A percentile compares a stretch with the other conserved stretches of the same genome.
Evolutionary conservation across 2,888 invertebrate species (phyloP).

Genomic region (Mythimna ferrago): DNA sequence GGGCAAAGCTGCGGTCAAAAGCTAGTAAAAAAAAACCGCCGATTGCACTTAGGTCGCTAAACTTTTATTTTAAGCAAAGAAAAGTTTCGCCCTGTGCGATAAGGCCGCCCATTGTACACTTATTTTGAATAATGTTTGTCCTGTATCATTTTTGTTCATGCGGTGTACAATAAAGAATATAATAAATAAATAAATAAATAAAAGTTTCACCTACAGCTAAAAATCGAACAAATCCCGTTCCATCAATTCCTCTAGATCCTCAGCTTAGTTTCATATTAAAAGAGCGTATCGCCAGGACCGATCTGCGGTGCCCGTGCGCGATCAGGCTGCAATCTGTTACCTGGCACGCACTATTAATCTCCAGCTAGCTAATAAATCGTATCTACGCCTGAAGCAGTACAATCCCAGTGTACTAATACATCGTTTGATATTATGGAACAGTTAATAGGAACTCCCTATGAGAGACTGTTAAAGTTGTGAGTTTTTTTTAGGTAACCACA

Average conservation of each 20-base stretch:
- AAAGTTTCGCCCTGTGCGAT: too few relatives aligned
- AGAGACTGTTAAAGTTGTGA: neutral
- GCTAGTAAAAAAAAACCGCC: too few relatives aligned
- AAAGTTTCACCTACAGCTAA: neutral
- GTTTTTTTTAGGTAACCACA: too few relatives aligned
- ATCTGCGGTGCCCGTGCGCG: constrained; percentile 46
- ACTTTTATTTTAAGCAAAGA: too few relatives aligned
- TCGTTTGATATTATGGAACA: constrained; percentile 22
- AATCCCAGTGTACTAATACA: constrained; percentile 44
- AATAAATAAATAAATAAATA: too few relatives aligned
- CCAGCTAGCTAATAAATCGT: constrained; percentile 55
- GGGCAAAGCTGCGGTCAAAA: too few relatives aligned
- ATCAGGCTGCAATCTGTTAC: constrained; percentile 58
- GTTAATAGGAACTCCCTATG: constrained; percentile 22
- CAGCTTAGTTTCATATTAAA: constrained; percentile 27
- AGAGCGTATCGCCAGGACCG: constrained; percentile 38
- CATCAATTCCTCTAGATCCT: neutral
- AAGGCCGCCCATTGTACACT: too few relatives aligned
- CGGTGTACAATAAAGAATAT: too few relatives aligned
- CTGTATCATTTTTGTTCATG: too few relatives aligned
- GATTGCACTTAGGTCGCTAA: too few relatives aligned
- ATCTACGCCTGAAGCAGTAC: constrained; percentile 48
- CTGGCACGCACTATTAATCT: constrained; percentile 61
- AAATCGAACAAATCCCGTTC: constrained; percentile 8
- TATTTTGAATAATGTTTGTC: too few relatives aligned